A percentile compares a stretch with the other conserved stretches of the same genome.
These are phyloP conservation scores for Drosophila villosipedis DNA, from an alignment of 2,888 invertebrate genomes.

Conservation along the genomic window DNA sequence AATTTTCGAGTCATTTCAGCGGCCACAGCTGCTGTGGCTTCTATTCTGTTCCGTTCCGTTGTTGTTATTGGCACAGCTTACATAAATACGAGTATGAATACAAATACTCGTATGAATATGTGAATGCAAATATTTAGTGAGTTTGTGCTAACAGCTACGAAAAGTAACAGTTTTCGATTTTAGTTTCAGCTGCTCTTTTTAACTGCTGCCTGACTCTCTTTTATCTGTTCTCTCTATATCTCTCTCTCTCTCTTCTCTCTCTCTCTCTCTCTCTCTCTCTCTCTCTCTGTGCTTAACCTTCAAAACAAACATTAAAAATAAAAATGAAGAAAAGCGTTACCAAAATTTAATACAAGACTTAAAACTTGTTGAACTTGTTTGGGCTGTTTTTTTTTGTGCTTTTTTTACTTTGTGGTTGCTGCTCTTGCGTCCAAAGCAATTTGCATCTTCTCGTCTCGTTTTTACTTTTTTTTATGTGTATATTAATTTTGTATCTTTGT, in stretches of 20 bases:
- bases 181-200: constrained; percentile 36
- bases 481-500: constrained; percentile 1
- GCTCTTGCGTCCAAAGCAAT: constrained; percentile 46
- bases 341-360: constrained; percentile 50
- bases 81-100: constrained; percentile 43
- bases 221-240: constrained; percentile 10
- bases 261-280: constrained; percentile 18
- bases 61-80: constrained; percentile 60
- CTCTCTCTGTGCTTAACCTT: constrained; percentile 61
- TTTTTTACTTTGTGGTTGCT: not conserved
- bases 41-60: not conserved
- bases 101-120: constrained; percentile 32
- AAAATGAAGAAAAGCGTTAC: constrained; percentile 40
- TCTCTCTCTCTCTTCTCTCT: constrained; percentile 11
- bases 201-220: not conserved
- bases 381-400: constrained; percentile 28
- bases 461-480: constrained; percentile 27
- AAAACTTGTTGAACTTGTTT: constrained; percentile 76
- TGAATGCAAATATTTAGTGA: constrained; percentile 69
- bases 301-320: constrained; percentile 42
- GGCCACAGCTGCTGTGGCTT: constrained; percentile 19
- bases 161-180: constrained; percentile 75
- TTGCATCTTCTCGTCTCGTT: constrained; percentile 62
- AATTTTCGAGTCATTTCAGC: constrained; percentile 31
- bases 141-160: constrained; percentile 59